Evolutionary conservation across 2,113 vertebrate species (phyloP).

Genomic region (Notiomystis cincta): DNA sequence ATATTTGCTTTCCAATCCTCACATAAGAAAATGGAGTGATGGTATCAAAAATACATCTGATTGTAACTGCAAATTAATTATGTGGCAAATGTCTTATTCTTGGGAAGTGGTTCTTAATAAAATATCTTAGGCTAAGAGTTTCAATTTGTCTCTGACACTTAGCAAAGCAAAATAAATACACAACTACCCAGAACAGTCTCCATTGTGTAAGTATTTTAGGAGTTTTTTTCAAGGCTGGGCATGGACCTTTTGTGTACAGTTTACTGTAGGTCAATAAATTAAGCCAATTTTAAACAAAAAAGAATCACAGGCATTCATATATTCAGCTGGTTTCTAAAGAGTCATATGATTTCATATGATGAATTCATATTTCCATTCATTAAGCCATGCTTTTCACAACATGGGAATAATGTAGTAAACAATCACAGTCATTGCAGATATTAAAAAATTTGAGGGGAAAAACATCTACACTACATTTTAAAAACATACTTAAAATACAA

Average conservation of each 20-base stretch:
- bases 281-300: background rate
- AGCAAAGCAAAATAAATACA: background rate
- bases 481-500: background rate
- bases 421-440: background rate
- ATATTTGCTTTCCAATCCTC: background rate
- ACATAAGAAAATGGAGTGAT: background rate
- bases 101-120: background rate
- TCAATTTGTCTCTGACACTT: background rate
- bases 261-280: background rate
- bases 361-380: background rate
- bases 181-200: background rate
- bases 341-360: background rate
- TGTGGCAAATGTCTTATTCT: background rate
- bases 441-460: background rate
- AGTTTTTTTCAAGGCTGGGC: background rate
- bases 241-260: background rate
- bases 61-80: background rate
- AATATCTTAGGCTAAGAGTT: background rate
- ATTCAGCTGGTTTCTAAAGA: background rate
- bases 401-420: background rate
- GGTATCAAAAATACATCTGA: background rate
- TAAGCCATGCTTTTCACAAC: background rate
- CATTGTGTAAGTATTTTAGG: background rate
- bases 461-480: background rate
- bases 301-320: background rate